Conservation (phyloP, 2,113 vertebrate genomes). For the Zosterops borbonicus region DNA sequence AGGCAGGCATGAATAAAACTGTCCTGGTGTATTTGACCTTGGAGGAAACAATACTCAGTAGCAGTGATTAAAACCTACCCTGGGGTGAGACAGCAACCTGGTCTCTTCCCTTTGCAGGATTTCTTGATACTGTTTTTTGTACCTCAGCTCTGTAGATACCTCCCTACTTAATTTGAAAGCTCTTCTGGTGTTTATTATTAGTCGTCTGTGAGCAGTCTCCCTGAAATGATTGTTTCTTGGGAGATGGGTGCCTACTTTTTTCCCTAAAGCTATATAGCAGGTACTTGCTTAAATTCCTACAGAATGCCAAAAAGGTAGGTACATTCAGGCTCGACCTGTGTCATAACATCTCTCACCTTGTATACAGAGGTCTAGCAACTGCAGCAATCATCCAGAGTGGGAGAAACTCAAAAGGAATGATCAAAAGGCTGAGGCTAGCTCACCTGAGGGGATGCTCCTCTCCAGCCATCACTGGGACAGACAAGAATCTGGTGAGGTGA, state of each 20-base stretch:
- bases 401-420: neutral
- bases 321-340: neutral
- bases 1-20: neutral
- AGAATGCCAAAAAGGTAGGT: neutral
- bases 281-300: neutral
- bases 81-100: neutral
- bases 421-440: neutral
- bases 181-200: neutral
- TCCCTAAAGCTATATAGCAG: neutral
- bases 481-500: neutral
- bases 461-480: neutral
- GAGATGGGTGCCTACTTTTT: neutral
- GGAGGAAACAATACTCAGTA: neutral
- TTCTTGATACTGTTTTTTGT: neutral
- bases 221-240: neutral
- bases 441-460: neutral
- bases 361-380: neutral
- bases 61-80: neutral
- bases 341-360: neutral
- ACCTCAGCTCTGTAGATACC: neutral
- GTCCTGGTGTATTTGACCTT: neutral
- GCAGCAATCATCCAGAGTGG: neutral
- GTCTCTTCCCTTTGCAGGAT: neutral
- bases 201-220: neutral
- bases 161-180: neutral